These are phyloP conservation scores for Tetranychus truncatus DNA, from an alignment of 2,888 invertebrate species.

Conservation along the genomic window DNA sequence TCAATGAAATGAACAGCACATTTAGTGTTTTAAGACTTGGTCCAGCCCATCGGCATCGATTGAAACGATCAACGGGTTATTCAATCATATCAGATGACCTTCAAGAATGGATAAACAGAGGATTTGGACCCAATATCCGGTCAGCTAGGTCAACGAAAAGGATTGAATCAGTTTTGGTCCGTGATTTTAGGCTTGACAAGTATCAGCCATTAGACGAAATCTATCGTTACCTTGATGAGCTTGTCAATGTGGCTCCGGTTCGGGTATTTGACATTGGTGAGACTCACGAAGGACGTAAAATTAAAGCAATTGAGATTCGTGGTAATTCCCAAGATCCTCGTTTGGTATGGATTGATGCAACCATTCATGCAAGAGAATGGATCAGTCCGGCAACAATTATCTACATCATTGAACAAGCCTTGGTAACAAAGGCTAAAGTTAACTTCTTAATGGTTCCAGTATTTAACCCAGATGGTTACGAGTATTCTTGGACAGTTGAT, in stretches of 20 bases:
- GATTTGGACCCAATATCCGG: not conserved
- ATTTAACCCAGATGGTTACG: conserved; percentile 31
- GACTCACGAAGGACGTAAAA: conserved; percentile 21
- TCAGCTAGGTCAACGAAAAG: not conserved
- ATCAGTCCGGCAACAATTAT: conserved; percentile 24
- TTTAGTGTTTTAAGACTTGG: conserved; percentile 1
- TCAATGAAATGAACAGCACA: not conserved
- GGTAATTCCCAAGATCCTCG: conserved; percentile 19
- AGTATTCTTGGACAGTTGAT: conserved; percentile 28
- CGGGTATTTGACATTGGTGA: conserved; percentile 21
- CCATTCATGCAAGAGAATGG: conserved; percentile 26
- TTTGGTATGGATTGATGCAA: conserved; percentile 24
- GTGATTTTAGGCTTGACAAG: conserved; percentile 19
- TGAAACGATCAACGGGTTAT: not conserved
- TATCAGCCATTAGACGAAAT: conserved; percentile 23
- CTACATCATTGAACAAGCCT: conserved; percentile 22
- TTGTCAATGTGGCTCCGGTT: conserved; percentile 11
- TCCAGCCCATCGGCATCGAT: not conserved
- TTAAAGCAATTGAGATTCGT: conserved; percentile 22
- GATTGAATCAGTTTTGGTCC: conserved; percentile 12
- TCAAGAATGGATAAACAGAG: conserved; percentile 19
- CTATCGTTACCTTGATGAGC: conserved; percentile 20
- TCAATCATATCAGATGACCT: conserved; percentile 20
- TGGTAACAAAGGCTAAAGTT: conserved; percentile 26
- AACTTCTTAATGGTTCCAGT: conserved; percentile 29